Conservation (phyloP, 92 coral and sea anemone species). For the Zoanthus solanderi region DNA sequence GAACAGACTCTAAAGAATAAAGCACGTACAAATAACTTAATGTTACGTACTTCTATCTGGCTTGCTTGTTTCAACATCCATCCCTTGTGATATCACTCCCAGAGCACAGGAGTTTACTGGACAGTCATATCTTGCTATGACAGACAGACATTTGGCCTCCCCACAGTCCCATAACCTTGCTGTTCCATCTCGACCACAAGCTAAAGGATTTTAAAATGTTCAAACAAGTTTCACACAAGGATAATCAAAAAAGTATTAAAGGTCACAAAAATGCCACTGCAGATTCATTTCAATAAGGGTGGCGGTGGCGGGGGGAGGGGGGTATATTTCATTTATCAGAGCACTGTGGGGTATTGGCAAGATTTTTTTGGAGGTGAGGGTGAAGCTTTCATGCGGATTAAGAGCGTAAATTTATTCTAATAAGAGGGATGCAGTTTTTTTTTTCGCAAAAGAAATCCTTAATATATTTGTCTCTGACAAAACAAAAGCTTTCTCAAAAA, state of each 20-base stretch:
- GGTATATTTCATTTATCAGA: no score
- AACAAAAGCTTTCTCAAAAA: no score
- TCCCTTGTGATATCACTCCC: conserved; percentile 32
- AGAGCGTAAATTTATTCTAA: no score
- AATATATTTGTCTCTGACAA: no score
- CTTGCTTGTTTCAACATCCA: conserved; percentile 61
- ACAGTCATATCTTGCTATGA: conserved; percentile 76
- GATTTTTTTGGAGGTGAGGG: no score
- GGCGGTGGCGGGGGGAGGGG: no score
- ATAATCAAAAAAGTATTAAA: not conserved
- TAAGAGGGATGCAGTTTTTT: no score
- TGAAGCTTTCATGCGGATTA: no score
- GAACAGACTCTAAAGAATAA: not conserved
- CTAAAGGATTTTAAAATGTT: conserved; percentile 38
- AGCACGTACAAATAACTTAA: not conserved
- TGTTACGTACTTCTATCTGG: not conserved
- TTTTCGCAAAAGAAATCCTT: no score
- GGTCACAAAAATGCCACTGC: no score
- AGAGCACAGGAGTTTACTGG: conserved; percentile 87
- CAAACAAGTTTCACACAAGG: not conserved
- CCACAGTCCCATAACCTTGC: conserved; percentile 98
- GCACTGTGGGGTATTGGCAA: no score
- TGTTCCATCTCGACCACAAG: conserved; percentile 93
- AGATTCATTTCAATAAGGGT: no score
- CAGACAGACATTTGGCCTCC: conserved; percentile 85